Base-by-base conservation (phyloP, 1,140 invertebrate species). In the Carposina sasakii region DNA sequence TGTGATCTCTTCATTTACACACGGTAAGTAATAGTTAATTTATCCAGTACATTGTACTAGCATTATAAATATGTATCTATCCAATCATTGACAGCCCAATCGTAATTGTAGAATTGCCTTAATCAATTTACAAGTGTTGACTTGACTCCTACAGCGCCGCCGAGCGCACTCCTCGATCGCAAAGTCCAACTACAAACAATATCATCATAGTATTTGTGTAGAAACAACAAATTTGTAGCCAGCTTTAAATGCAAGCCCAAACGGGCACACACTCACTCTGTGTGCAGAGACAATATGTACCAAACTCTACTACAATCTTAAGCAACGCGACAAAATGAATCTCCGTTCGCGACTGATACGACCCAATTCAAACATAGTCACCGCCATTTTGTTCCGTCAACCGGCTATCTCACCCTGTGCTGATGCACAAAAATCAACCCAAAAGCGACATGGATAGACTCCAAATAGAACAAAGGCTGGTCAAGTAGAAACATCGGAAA, bases 321-420 rank as follows among this genome's bases (percentile, higher is more conserved):
- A 81, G 79, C 70, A 81, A 81, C 74, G 73, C 75, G 74, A 79
- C 76, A 81, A 81, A 84, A 81, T 81, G 79, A 84, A 84, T 84
- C 77, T 84, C 81, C 75, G 71, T 67, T 74, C 63, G 73, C 73
- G 76, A 81, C 77, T 81, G 81, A 84, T 84, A 84, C 81, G 73
- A 75, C 75, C 81, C 76, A 81, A 76, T 78, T 77, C 81, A 81
- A 84, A 84, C 76, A 81, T 49, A 76, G 72, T 81, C 77, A 76
- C 64, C 81, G 77, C 81, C 76, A 84, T 84, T 84, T 84, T 84
- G 81, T 81, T 81, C 76, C 78, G 70, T 76, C 75, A 78, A 78
- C 70, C 76, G 74, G 72, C 76, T 71, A 76, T 72, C 66, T 67
- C 64, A 52, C 22, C 47, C 33, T 15, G 21, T 16, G 36, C 23